A percentile compares a stretch with the other conserved stretches of the same genome.
Conservation (phyloP, 1,140 invertebrate genomes). For the Samia ricini region DNA sequence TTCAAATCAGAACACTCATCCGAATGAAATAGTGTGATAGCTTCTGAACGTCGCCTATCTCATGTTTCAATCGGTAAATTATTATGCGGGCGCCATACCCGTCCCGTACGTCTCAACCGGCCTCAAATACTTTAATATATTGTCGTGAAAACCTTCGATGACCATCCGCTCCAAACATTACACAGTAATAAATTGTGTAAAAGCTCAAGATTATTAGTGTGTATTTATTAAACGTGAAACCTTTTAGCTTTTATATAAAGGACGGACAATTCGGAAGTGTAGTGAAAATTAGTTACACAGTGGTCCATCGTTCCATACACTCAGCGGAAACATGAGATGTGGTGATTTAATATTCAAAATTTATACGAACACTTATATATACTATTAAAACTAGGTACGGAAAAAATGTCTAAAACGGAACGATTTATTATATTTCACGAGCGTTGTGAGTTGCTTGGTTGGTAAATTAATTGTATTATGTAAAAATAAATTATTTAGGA, state of each 20-base stretch:
- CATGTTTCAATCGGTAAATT: slow-evolving; percentile 77
- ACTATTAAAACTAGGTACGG: slow-evolving; percentile 33
- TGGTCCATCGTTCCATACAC: slow-evolving; percentile 38
- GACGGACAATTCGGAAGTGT: slow-evolving; percentile 37
- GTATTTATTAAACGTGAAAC: slow-evolving; percentile 32
- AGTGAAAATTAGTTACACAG: slow-evolving; percentile 29
- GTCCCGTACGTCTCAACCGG: slow-evolving; percentile 64
- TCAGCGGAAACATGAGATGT: slow-evolving; percentile 59
- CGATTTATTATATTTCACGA: slow-evolving; percentile 40
- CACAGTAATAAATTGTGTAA: slow-evolving; percentile 27
- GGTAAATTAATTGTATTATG: slow-evolving; percentile 53
- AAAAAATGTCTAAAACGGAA: slow-evolving; percentile 43
- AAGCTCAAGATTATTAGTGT: slow-evolving; percentile 37
- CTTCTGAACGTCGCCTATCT: slow-evolving; percentile 77
- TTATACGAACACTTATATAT: slow-evolving; percentile 48
- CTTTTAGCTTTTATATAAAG: slow-evolving; percentile 36
- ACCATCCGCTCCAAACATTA: slow-evolving; percentile 31
- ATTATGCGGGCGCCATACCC: slow-evolving; percentile 67
- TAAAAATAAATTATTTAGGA: slow-evolving; percentile 31
- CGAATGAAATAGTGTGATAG: slow-evolving; percentile 78
- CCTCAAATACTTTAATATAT: slow-evolving; percentile 59
- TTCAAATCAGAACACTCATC: slow-evolving; percentile 75
- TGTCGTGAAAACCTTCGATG: slow-evolving; percentile 44
- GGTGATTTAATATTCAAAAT: slow-evolving; percentile 62
- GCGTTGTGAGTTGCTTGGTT: slow-evolving; percentile 67